Conservation (phyloP, 2,888 invertebrate genomes). For the Leucania comma region DNA sequence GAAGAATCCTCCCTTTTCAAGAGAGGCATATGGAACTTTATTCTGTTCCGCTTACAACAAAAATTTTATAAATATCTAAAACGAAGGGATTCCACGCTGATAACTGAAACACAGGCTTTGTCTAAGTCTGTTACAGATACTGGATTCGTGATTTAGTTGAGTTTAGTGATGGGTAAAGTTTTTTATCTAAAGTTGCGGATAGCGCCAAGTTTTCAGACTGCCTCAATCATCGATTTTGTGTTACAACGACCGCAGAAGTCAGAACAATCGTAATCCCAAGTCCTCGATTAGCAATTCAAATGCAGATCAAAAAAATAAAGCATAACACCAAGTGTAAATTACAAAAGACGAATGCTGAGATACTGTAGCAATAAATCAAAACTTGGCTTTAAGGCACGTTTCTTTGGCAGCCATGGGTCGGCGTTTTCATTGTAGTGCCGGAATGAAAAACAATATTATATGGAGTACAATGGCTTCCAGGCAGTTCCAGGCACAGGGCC, state of each 20-base stretch:
- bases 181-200: neutral
- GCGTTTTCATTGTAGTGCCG: constrained; percentile 35
- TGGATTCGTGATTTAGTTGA: too few relatives aligned
- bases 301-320: constrained; percentile 29
- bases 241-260: neutral
- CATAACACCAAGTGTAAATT: constrained; percentile 28
- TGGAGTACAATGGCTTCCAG: constrained; percentile 49
- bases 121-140: too few relatives aligned
- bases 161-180: neutral
- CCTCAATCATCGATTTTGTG: neutral
- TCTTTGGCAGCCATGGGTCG: constrained; percentile 51
- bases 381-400: constrained; percentile 47
- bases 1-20: too few relatives aligned
- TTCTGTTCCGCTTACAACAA: too few relatives aligned
- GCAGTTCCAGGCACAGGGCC: constrained; percentile 43
- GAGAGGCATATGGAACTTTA: too few relatives aligned
- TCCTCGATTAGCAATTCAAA: constrained; percentile 40
- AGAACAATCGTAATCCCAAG: constrained; percentile 26
- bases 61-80: too few relatives aligned
- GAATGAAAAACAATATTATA: constrained; percentile 57
- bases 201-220: neutral
- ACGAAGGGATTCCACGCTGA: too few relatives aligned
- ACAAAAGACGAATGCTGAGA: constrained; percentile 27
- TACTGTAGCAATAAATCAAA: constrained; percentile 52
- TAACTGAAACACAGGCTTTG: too few relatives aligned